Evolutionary conservation across 2,888 invertebrate genomes (phyloP), one percentile per base, ranked within the genome.

Genomic region (Conistra vaccinii): DNA sequence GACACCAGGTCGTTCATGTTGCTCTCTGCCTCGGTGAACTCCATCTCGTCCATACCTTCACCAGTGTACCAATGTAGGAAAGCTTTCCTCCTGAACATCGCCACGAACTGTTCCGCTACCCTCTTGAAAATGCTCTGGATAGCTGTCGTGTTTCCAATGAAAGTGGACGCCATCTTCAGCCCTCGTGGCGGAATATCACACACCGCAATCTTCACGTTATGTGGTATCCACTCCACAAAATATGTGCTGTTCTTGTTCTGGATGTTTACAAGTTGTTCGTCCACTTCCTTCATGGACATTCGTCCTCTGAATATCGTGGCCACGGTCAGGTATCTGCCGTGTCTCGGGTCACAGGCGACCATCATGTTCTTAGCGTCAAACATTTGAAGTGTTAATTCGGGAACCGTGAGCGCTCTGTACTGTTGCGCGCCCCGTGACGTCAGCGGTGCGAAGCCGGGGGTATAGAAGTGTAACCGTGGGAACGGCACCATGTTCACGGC

Each of bases 41-140:
- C 98, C 98, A 98, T 98, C 92, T 98, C 98, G 90, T 98, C 98
- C 98, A 98, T 98, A 86, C 98, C 98, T 92, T 99, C 98, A 73
- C 98, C 98, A 55, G 98, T 98, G 95, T 98, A 99, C 99, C 99
- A 99, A 97, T 99, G 99, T 89, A 99, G 97, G 97, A 99, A 99
- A 91, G 99, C 99, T 96, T 99, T 99, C 90, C 99, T 97, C 90
- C 99, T 97, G 97, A 99, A 99, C 99, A 99, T 99, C 89, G 98
- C 98, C 73, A 98, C 98, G 91, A 98, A 98, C 93, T 98, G 98
- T 91, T 98, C 98, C 32, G 98, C 97, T 87, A 98, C 97, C 93
- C 98, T 97, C 94, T 98, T 98, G 96, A 99, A 99, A 87, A 99
- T 95, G 90, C 98, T 98, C 92, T 98, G 98, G 86, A 98, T 98